phyloP scores from a whole-genome alignment of 1,140 invertebrate genomes.

The Drosophila nigromelanica region DNA sequence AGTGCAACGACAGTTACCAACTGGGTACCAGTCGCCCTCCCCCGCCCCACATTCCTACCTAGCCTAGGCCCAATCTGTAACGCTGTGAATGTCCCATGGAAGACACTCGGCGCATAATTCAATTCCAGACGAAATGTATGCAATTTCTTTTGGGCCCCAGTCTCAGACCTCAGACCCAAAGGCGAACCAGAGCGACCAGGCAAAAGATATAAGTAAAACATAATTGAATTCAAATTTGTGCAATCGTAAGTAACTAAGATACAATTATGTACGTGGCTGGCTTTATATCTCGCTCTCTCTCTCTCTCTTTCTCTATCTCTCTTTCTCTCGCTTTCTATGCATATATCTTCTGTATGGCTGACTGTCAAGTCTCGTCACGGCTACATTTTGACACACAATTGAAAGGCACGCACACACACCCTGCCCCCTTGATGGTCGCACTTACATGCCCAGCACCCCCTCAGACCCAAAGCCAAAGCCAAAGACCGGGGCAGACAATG shows the following conservation, averaged over 20 bases:
- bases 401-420: slow-evolving; percentile 72
- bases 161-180: slow-evolving; percentile 1
- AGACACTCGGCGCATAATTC: slow-evolving; percentile 72
- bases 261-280: slow-evolving; percentile 81
- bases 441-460: slow-evolving; percentile 24
- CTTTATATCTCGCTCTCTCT: slow-evolving; percentile 18
- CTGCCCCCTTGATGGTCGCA: slow-evolving; percentile 15
- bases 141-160: slow-evolving; percentile 67
- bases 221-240: slow-evolving; percentile 61
- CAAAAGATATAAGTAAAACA: slow-evolving; percentile 60
- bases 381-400: slow-evolving; percentile 82
- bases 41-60: background rate
- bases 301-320: slow-evolving; percentile 13
- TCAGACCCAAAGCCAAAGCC: slow-evolving; percentile 35
- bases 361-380: slow-evolving; percentile 78
- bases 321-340: slow-evolving; percentile 8
- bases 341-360: slow-evolving; percentile 40
- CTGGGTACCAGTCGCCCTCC: background rate
- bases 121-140: slow-evolving; percentile 77
- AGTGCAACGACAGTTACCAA: slow-evolving; percentile 42
- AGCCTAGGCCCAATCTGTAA: background rate
- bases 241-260: slow-evolving; percentile 83
- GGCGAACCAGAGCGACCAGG: slow-evolving; percentile 11
- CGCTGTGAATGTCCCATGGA: slow-evolving; percentile 30
- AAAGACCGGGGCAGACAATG: slow-evolving; percentile 72